Conservation (phyloP, 2,888 invertebrate genomes). For the Dioctria linearis region DNA sequence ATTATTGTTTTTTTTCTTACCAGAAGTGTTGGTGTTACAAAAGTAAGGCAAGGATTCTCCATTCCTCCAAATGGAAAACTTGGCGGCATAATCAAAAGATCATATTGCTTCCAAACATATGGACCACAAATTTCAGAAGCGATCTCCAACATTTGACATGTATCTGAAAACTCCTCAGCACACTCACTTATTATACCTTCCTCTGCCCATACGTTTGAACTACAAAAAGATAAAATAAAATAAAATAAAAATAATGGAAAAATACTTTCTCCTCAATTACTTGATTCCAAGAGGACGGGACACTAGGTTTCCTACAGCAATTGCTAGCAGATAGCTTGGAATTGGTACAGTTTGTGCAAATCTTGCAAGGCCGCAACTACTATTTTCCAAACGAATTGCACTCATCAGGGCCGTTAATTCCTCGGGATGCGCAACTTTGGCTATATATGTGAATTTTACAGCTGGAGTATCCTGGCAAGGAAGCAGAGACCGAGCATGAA, state of each 20-base stretch:
- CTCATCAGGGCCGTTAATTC: conserved; percentile 91
- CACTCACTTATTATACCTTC: conserved; percentile 85
- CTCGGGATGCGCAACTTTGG: conserved; percentile 80
- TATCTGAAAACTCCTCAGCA: conserved; percentile 91
- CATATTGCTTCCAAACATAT: conserved; percentile 93
- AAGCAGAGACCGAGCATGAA: conserved; percentile 89
- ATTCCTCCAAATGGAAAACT: conserved; percentile 95
- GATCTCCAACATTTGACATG: conserved; percentile 84
- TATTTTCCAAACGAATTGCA: conserved; percentile 75
- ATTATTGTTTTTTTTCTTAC: conserved; percentile 73
- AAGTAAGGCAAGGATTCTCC: conserved; percentile 98
- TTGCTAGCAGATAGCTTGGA: conserved; percentile 90
- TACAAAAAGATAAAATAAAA: conserved; percentile 59
- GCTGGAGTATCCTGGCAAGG: conserved; percentile 95
- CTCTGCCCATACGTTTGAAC: conserved; percentile 92
- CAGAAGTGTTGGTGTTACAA: conserved; percentile 93
- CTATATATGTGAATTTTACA: conserved; percentile 89
- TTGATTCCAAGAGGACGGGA: conserved; percentile 82
- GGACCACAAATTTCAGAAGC: conserved; percentile 90
- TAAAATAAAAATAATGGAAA: background rate
- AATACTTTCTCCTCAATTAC: conserved; percentile 59
- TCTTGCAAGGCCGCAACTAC: conserved; percentile 69
- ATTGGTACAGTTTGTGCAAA: conserved; percentile 88
- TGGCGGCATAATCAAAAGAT: conserved; percentile 90
- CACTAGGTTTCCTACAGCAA: conserved; percentile 89